phyloP scores from a whole-genome alignment of 2,113 vertebrate species.

The Dolichallabes microphthalmus region DNA sequence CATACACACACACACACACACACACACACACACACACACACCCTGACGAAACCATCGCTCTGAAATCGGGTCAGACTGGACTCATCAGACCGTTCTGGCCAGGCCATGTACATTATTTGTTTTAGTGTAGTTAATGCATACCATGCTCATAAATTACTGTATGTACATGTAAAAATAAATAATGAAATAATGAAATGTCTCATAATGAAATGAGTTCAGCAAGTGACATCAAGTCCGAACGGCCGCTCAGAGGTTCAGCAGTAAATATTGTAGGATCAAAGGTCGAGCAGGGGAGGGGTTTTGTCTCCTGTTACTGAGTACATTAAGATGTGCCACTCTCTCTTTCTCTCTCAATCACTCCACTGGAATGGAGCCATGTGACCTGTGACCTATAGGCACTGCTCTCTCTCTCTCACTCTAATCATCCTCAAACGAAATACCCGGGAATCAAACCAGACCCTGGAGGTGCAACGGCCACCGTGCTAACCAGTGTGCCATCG shows the following conservation, averaged over 20 bases:
- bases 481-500: too few species aligned
- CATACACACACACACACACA: too few species aligned
- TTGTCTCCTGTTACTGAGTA: slow-evolving; percentile 58
- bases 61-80: too few species aligned
- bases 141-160: too few species aligned
- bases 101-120: too few species aligned
- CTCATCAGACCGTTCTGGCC: too few species aligned
- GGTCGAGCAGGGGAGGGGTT: slow-evolving; percentile 62
- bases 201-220: not conserved
- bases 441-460: too few species aligned
- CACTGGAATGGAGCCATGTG: slow-evolving; percentile 69
- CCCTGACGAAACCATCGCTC: too few species aligned
- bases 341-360: slow-evolving; percentile 25
- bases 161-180: not conserved
- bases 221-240: not conserved
- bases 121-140: too few species aligned
- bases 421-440: not conserved
- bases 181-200: not conserved
- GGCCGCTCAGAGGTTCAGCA: not conserved
- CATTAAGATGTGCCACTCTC: slow-evolving; percentile 51
- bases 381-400: slow-evolving; percentile 59
- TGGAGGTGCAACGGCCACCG: too few species aligned
- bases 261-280: slow-evolving; percentile 49
- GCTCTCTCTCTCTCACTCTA: slow-evolving; percentile 40
- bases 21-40: too few species aligned